phyloP scores from a whole-genome alignment of 2,797 vertebrate species.

The Lithobates sylvaticus region DNA sequence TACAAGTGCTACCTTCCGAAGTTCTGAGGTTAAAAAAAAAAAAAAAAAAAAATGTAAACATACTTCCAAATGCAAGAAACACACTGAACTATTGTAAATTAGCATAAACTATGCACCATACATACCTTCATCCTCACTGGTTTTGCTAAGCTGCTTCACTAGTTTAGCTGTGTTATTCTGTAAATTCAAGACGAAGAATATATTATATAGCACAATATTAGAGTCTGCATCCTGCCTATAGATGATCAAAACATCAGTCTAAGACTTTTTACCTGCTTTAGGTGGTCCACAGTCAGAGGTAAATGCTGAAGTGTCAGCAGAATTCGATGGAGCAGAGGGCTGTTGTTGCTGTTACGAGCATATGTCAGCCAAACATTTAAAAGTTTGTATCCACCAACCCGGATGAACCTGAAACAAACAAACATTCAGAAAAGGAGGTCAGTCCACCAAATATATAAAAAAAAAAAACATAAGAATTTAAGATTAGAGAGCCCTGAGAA shows the following conservation, averaged over 20 bases:
- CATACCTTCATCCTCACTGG: constrained; percentile 90
- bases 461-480: neutral
- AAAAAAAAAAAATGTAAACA: neutral
- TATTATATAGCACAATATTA: neutral
- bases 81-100: neutral
- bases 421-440: neutral
- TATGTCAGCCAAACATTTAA: constrained; percentile 93
- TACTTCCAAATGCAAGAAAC: neutral
- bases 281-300: constrained; percentile 93
- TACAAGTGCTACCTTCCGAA: constrained; percentile 87
- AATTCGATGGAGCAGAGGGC: constrained; percentile 91
- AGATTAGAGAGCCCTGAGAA: too few relatives aligned
- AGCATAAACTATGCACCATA: constrained; percentile 63
- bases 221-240: neutral
- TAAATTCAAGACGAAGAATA: neutral
- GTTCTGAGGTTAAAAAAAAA: constrained; percentile 74
- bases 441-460: neutral
- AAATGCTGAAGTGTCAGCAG: constrained; percentile 92
- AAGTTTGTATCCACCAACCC: constrained; percentile 91
- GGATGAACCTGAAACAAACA: constrained; percentile 83
- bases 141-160: constrained; percentile 95
- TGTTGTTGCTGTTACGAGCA: constrained; percentile 90
- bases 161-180: constrained; percentile 97
- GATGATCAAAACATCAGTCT: neutral
- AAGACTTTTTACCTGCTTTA: constrained; percentile 85